A percentile compares a stretch with the other conserved stretches of the same genome.
phyloP scores from a whole-genome alignment of 2,113 vertebrate genomes.

The Spea multiplicata region DNA sequence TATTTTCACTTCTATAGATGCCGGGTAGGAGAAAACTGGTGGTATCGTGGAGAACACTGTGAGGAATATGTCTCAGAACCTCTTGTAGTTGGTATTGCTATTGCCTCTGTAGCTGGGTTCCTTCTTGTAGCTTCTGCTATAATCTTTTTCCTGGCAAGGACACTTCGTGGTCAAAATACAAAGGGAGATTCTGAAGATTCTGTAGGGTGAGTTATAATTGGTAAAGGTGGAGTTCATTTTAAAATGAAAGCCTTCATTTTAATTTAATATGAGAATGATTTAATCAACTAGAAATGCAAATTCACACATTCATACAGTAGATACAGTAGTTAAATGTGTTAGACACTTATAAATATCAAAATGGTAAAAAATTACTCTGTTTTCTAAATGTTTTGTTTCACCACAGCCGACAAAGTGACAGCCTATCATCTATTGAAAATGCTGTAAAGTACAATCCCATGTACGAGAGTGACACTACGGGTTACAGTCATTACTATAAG shows the following conservation, averaged over 20 bases:
- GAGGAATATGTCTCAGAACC: constrained; percentile 89
- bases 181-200: constrained; percentile 74
- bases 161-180: constrained; percentile 74
- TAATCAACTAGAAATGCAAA: neutral
- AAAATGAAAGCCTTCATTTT: too few relatives aligned
- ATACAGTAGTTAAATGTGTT: neutral
- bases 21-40: constrained; percentile 91
- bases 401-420: constrained; percentile 71
- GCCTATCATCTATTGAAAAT: constrained; percentile 79
- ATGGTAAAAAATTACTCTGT: too few relatives aligned
- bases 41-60: constrained; percentile 92
- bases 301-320: neutral
- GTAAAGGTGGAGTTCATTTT: too few relatives aligned
- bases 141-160: constrained; percentile 80
- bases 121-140: constrained; percentile 74
- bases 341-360: too few relatives aligned
- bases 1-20: constrained; percentile 65
- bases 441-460: constrained; percentile 88
- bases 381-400: constrained; percentile 22
- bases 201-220: constrained; percentile 65
- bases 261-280: too few relatives aligned
- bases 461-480: constrained; percentile 80
- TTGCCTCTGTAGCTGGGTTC: constrained; percentile 80
- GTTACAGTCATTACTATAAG: constrained; percentile 77
- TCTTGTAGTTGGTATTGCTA: constrained; percentile 80